phyloP scores from a whole-genome alignment of 2,888 invertebrate species.

The Homarus gammarus region DNA sequence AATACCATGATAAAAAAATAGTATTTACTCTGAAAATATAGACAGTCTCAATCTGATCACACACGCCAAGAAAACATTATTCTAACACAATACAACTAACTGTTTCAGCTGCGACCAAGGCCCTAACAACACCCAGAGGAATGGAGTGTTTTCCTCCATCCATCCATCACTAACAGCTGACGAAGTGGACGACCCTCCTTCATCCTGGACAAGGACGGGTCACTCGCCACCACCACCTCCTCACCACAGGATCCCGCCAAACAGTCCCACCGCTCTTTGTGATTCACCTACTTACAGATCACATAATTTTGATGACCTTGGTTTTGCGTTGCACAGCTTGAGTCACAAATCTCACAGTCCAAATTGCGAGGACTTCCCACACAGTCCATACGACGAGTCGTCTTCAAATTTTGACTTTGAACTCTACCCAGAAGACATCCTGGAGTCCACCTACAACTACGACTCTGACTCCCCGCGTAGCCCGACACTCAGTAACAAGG shows the following conservation, averaged over 20 bases:
- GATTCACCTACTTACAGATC: not conserved
- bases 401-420: slow-evolving; percentile 6
- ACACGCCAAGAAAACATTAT: too few species aligned
- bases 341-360: not conserved
- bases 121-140: not conserved
- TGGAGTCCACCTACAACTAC: slow-evolving; percentile 34
- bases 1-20: too few species aligned
- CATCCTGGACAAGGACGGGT: not conserved
- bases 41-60: too few species aligned
- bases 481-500: slow-evolving; percentile 55
- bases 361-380: not conserved
- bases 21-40: too few species aligned
- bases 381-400: not conserved
- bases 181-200: not conserved
- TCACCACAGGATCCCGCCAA: not conserved
- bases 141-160: too few species aligned
- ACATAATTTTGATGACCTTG: not conserved
- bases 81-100: too few species aligned
- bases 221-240: not conserved
- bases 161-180: not conserved
- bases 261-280: not conserved
- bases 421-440: slow-evolving; percentile 2
- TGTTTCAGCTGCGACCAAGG: not conserved
- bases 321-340: not conserved
- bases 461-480: slow-evolving; percentile 41